Conservation (phyloP, 2,888 invertebrate species). For the Pandemis corylana region DNA sequence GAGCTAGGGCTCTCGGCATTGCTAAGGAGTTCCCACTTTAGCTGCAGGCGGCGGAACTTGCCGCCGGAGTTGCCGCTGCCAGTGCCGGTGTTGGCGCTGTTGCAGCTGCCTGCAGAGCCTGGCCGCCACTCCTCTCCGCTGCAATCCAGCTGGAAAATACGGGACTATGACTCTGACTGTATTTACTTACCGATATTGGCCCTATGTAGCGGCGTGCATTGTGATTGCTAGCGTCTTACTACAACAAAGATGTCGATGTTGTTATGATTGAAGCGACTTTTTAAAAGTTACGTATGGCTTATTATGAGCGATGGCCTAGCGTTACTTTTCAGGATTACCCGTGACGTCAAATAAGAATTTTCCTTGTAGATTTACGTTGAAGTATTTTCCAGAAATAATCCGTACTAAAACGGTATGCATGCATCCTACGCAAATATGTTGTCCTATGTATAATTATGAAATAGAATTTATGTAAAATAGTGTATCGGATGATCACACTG, state of each 20-base stretch:
- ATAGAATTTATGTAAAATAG: background rate
- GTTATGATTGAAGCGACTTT: too few relatives aligned
- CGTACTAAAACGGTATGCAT: background rate
- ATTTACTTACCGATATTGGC: background rate
- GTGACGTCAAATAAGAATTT: background rate
- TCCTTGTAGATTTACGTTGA: background rate
- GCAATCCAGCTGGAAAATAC: slow-evolving; percentile 68
- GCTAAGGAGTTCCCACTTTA: slow-evolving; percentile 92
- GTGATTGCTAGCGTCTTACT: too few relatives aligned
- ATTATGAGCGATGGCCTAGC: too few relatives aligned
- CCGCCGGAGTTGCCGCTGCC: slow-evolving; percentile 86
- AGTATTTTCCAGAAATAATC: background rate
- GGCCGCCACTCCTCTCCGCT: slow-evolving; percentile 81
- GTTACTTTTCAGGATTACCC: background rate
- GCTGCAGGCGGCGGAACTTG: slow-evolving; percentile 90
- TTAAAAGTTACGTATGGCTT: too few relatives aligned
- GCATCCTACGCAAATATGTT: background rate
- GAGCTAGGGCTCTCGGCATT: slow-evolving; percentile 75
- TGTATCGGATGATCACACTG: background rate
- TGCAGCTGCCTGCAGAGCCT: slow-evolving; percentile 75
- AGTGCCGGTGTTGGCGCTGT: slow-evolving; percentile 76
- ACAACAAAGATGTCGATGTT: too few relatives aligned
- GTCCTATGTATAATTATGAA: background rate
- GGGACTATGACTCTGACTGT: background rate
- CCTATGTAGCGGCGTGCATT: too few relatives aligned